Evolutionary conservation across 2,113 vertebrate genomes (phyloP).

Genomic region (Equus przewalskii): DNA sequence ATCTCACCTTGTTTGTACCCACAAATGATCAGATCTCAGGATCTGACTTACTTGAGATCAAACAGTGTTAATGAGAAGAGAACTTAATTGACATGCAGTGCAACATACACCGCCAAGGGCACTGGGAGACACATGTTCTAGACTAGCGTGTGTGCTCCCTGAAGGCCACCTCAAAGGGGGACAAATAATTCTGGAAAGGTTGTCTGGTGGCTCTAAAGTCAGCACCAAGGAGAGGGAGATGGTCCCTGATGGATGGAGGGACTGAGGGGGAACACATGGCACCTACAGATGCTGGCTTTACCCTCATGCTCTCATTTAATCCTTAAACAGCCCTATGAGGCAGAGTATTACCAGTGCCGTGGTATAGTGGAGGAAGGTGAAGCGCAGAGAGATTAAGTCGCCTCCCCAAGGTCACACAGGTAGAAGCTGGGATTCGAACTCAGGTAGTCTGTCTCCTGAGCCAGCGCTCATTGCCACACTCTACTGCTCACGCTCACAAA

Average conservation of each 20-base stretch:
- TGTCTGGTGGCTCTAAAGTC: background rate
- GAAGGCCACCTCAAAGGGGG: background rate
- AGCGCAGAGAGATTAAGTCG: background rate
- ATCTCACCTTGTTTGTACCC: background rate
- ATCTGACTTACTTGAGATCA: background rate
- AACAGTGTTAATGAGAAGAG: background rate
- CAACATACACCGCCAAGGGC: background rate
- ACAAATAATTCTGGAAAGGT: background rate
- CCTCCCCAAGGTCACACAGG: background rate
- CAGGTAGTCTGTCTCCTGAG: background rate
- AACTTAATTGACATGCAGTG: background rate
- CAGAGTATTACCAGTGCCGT: background rate
- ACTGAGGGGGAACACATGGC: background rate
- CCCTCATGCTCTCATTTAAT: background rate
- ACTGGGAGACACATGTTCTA: background rate
- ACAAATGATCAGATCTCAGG: background rate
- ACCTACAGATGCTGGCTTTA: background rate
- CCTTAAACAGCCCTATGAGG: background rate
- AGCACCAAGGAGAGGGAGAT: background rate
- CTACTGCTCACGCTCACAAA: background rate
- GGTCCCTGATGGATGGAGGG: background rate
- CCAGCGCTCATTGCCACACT: background rate
- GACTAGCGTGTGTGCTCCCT: background rate
- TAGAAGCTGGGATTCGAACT: background rate
- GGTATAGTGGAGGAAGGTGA: background rate